These are phyloP conservation scores for Pseudochaenichthys georgianus DNA, from an alignment of 2,797 vertebrate genomes.

Conservation along the genomic window DNA sequence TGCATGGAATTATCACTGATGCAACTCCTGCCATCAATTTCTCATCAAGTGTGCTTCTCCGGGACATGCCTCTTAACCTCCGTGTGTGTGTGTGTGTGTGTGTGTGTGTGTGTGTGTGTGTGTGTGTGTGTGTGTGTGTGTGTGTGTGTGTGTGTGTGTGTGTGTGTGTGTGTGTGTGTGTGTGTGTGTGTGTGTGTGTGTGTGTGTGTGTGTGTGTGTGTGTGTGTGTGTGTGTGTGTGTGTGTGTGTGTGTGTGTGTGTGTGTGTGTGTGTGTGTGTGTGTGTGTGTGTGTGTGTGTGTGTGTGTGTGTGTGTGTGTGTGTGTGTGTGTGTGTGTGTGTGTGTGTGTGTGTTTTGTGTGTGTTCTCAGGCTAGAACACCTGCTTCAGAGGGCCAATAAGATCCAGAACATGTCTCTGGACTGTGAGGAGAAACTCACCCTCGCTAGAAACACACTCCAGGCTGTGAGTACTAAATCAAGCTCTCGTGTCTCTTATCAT, in stretches of 20 bases:
- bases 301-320: too few species aligned
- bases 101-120: too few species aligned
- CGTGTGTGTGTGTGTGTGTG: not conserved
- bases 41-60: slow-evolving; percentile 13
- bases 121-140: too few species aligned
- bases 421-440: slow-evolving; percentile 97
- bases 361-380: slow-evolving; percentile 88
- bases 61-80: not conserved
- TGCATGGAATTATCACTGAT: slow-evolving; percentile 14
- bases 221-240: too few species aligned
- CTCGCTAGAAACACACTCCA: slow-evolving; percentile 96
- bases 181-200: too few species aligned
- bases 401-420: slow-evolving; percentile 96
- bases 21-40: not conserved
- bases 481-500: not conserved
- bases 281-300: too few species aligned
- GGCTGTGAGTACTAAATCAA: slow-evolving; percentile 86
- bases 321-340: too few species aligned
- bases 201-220: too few species aligned
- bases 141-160: too few species aligned
- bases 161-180: too few species aligned
- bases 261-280: too few species aligned
- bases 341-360: slow-evolving; percentile 13
- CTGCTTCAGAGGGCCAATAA: slow-evolving; percentile 97
- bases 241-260: too few species aligned